Conservation (phyloP, 2,888 invertebrate genomes). For the Lymantria monacha region DNA sequence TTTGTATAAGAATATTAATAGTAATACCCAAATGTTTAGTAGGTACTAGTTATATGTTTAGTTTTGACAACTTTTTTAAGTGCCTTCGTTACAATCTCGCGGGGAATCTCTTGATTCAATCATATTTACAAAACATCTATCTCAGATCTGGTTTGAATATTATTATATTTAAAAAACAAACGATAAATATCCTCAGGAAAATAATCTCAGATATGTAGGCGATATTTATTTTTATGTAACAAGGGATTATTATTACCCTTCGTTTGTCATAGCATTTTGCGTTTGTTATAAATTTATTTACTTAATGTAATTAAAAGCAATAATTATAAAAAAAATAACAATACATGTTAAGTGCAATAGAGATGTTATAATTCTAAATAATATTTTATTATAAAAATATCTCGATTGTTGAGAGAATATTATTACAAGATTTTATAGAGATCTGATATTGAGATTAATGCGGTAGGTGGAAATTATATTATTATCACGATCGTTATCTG, state of each 20-base stretch:
- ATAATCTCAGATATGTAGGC: conserved; percentile 31
- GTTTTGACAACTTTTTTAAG: conserved; percentile 47
- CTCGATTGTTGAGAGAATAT: conserved; percentile 50
- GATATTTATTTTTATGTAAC: conserved; percentile 27
- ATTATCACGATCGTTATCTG: conserved; percentile 47
- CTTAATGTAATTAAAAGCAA: conserved; percentile 61
- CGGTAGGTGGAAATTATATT: conserved; percentile 45
- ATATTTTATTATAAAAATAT: conserved; percentile 60
- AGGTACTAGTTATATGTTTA: conserved; percentile 46
- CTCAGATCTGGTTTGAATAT: conserved; percentile 35
- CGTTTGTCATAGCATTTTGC: conserved; percentile 20
- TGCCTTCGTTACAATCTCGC: conserved; percentile 68
- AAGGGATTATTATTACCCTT: conserved; percentile 36
- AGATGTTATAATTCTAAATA: conserved; percentile 68
- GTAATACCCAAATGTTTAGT: conserved; percentile 49
- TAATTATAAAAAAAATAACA: conserved; percentile 62
- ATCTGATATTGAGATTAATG: conserved; percentile 80
- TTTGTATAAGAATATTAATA: conserved; percentile 33
- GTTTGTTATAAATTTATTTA: conserved; percentile 44
- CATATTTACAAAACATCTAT: conserved; percentile 31
- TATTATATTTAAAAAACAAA: conserved; percentile 18
- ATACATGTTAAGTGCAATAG: conserved; percentile 73
- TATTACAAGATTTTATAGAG: conserved; percentile 59
- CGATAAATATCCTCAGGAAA: conserved; percentile 24
- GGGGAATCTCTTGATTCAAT: conserved; percentile 63